phyloP scores from a whole-genome alignment of 1,140 invertebrate genomes.

The Drosophila kohkoa region DNA sequence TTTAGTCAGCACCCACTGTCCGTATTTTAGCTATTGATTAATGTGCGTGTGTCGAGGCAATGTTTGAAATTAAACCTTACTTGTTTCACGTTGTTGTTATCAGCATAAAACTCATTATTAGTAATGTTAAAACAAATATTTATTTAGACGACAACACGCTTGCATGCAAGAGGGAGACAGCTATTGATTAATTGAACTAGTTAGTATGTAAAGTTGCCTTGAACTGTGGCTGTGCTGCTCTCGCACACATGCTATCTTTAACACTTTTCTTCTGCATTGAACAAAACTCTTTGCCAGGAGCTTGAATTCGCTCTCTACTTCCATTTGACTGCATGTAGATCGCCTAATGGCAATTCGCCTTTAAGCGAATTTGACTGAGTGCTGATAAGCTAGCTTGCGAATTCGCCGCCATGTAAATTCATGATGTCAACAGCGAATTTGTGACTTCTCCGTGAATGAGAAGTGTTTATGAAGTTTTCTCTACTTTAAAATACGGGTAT shows the following conservation, averaged over 20 bases:
- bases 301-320: background rate
- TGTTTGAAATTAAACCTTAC: background rate
- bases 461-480: too few relatives aligned
- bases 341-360: background rate
- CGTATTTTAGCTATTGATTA: conserved; percentile 43
- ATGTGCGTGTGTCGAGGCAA: background rate
- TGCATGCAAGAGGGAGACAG: background rate
- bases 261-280: too few relatives aligned
- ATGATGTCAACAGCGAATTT: too few relatives aligned
- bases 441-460: too few relatives aligned
- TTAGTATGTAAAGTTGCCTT: too few relatives aligned
- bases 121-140: conserved; percentile 1
- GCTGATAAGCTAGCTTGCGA: background rate
- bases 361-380: background rate
- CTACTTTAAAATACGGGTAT: too few relatives aligned
- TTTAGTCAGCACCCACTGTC: conserved; percentile 64
- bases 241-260: background rate
- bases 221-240: background rate
- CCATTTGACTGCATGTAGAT: background rate
- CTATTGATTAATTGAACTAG: background rate
- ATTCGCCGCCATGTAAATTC: background rate
- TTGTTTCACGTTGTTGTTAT: conserved; percentile 1
- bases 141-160: background rate
- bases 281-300: too few relatives aligned
- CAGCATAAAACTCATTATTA: conserved; percentile 1